Base-by-base conservation (phyloP, 2,113 vertebrate species). In the Catagonus wagneri region DNA sequence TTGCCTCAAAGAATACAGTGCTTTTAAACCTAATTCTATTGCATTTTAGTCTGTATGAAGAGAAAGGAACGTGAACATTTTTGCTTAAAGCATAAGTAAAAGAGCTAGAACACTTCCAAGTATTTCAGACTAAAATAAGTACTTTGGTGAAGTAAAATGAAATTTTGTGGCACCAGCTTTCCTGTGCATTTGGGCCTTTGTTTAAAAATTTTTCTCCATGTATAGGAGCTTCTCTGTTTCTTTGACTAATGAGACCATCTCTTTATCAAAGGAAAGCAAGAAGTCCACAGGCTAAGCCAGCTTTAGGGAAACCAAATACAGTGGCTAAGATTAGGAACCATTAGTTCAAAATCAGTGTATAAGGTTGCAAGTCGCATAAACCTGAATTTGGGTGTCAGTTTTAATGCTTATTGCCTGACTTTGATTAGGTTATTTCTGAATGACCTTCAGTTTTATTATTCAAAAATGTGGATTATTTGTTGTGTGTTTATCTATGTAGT, bases 11-110 rank as follows among this genome's bases (percentile, higher is more conserved):
- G 96, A 98, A 98, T 66, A 98, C 56, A 97, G 90, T 88, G 83
- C 23, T 97, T 98, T 97, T 97, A 98, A 98, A 97, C n/a, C 9
- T 83, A 91, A 97, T 98, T 98, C 96, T 97, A 81, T 96, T 98
- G 92, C 65, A 97, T 96, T 63, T 93, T 58, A 81, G 39, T 94
- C 3, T 75, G 9, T 52, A 93, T 87, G 92, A 95, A 61, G 93
- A 97, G 12, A 63, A 95, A 96, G 76, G 20, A 83, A 89, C 50
- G 50, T 80, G 74, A 95, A 93, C 50, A 89, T 83, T 97, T 95
- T 96, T 83, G 39, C 92, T 93, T 76, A 86, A 94, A 96, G 66
- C 15, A 39, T 63, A 89, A 92, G 91, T 90, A 91, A 96, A 96
- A 95, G 79, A 91, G 81, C 84, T 87, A 95, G 52, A 89, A 91